Evolutionary conservation across 2,797 vertebrate genomes (phyloP).

Genomic region (Siniperca scherzeri): DNA sequence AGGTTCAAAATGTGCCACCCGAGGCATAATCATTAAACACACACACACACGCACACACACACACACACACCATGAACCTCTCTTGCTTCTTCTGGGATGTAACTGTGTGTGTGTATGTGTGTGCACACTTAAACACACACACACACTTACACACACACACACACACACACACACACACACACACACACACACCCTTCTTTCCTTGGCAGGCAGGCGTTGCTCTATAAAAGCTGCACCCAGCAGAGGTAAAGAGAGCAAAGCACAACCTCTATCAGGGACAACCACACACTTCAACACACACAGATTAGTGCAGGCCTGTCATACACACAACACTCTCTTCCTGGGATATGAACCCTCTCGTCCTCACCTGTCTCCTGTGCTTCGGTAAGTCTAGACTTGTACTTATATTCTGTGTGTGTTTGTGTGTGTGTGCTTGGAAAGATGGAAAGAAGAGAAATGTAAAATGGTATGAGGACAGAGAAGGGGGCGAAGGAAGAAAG

Average conservation of each 20-base stretch:
- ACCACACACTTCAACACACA: slow-evolving; percentile 53
- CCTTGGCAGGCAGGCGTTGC: slow-evolving; percentile 64
- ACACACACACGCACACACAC: slow-evolving; percentile 47
- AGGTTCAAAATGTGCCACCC: slow-evolving; percentile 59
- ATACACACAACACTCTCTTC: slow-evolving; percentile 60
- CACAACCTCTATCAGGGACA: slow-evolving; percentile 63
- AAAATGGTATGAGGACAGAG: background rate
- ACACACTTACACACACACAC: slow-evolving; percentile 27
- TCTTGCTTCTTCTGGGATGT: background rate
- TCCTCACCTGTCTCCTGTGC: slow-evolving; percentile 82
- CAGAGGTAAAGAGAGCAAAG: slow-evolving; percentile 66
- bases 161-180: slow-evolving; percentile 22
- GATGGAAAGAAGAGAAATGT: slow-evolving; percentile 13
- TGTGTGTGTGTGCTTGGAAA: slow-evolving; percentile 6
- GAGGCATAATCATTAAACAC: slow-evolving; percentile 55
- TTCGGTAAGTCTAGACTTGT: slow-evolving; percentile 80
- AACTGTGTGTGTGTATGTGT: background rate
- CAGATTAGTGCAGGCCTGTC: slow-evolving; percentile 54
- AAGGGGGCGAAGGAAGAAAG: background rate
- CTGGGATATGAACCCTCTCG: slow-evolving; percentile 85
- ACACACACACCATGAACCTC: slow-evolving; percentile 19
- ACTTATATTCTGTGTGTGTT: slow-evolving; percentile 35
- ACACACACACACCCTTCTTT: slow-evolving; percentile 53
- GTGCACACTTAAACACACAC: slow-evolving; percentile 14
- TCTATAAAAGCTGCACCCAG: slow-evolving; percentile 82